Percentiles rank a stretch among this genome's conserved stretches.
Evolutionary conservation across 2,797 vertebrate genomes (phyloP).

Genomic region (Clangula hyemalis): DNA sequence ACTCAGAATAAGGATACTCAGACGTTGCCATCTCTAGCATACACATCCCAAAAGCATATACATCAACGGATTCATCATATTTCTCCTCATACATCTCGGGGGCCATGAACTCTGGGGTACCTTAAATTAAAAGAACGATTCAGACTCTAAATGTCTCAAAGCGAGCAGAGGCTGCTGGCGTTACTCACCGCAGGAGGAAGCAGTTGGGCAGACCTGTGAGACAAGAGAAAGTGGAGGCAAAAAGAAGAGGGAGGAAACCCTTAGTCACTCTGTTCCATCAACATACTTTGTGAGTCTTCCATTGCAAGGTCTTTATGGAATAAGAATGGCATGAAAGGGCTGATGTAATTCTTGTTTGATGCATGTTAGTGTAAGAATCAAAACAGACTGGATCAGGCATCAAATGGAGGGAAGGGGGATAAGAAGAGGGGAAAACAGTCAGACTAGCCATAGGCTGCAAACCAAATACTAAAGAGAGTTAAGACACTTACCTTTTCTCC

Average conservation of each 20-base stretch:
- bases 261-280: conserved; percentile 89
- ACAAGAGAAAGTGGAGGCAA: conserved; percentile 79
- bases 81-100: conserved; percentile 99
- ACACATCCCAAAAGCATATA: conserved; percentile 99
- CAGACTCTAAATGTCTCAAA: conserved; percentile 92
- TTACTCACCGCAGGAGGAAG: conserved; percentile 75
- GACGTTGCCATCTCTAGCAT: conserved; percentile 99
- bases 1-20: conserved; percentile 98
- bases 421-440: background rate
- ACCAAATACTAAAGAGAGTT: conserved; percentile 76
- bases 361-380: background rate
- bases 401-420: conserved; percentile 56
- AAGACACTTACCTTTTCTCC: conserved; percentile 73
- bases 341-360: background rate
- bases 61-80: conserved; percentile 98
- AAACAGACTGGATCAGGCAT: conserved; percentile 36
- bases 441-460: conserved; percentile 85
- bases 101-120: conserved; percentile 99
- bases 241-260: conserved; percentile 83
- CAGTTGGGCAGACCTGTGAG: conserved; percentile 74
- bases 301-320: conserved; percentile 87
- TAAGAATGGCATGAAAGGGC: background rate
- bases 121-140: conserved; percentile 99
- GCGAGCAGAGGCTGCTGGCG: conserved; percentile 76
- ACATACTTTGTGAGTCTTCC: conserved; percentile 83